Conservation (phyloP, 1,140 invertebrate genomes). For the Vollenhovia emeryi region DNA sequence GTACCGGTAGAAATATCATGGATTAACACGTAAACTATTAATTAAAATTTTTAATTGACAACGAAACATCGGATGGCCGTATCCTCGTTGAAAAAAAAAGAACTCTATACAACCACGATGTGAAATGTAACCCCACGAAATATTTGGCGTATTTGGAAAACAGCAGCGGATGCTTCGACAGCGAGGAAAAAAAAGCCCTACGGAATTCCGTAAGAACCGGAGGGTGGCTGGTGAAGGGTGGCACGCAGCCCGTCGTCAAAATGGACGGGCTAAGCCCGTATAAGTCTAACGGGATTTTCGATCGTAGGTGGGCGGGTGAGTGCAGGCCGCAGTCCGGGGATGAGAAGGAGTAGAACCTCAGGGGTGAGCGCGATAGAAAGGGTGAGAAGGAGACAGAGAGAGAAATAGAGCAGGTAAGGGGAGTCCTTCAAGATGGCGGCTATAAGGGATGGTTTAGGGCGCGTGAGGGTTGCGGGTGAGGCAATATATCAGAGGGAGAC, state of each 20-base stretch:
- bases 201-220: conserved; percentile 65
- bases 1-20: background rate
- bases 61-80: background rate
- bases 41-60: conserved; percentile 1
- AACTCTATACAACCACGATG: background rate
- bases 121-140: conserved; percentile 41
- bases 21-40: background rate
- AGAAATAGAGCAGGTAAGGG: conserved; percentile 62
- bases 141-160: conserved; percentile 61
- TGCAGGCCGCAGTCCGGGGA: conserved; percentile 67
- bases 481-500: conserved; percentile 82
- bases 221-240: conserved; percentile 67
- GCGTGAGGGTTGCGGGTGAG: conserved; percentile 79
- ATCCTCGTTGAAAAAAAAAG: background rate
- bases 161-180: conserved; percentile 41
- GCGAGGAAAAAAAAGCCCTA: conserved; percentile 53
- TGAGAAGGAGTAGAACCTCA: conserved; percentile 57
- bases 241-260: conserved; percentile 81
- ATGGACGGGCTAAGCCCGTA: conserved; percentile 84
- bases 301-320: conserved; percentile 82
- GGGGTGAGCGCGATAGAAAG: conserved; percentile 63
- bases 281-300: conserved; percentile 85
- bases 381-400: conserved; percentile 53
- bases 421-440: conserved; percentile 85
- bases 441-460: conserved; percentile 84